Evolutionary conservation across 2,888 invertebrate species (phyloP), one percentile per base, ranked within the genome.

Genomic region (Acleris holmiana): DNA sequence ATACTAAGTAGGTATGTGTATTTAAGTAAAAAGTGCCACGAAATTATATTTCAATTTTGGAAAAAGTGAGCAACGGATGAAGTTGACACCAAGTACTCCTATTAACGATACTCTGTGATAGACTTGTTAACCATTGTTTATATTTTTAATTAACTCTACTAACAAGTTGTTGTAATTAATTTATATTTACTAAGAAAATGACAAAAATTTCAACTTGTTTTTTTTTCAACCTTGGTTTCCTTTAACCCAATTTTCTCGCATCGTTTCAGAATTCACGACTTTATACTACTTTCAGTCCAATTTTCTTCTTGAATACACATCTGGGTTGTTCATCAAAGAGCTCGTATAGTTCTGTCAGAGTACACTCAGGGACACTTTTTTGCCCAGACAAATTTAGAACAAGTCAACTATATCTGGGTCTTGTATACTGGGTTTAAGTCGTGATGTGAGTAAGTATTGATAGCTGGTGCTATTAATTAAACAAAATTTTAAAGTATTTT

Each of bases 11-110:
- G 21, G 47, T 25, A 68, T 68, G 48, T 60, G 18, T 71, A n/a
- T n/a, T n/a, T n/a, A 79, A 75, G 72, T 78, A 83, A 79, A 86
- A 86, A 85, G 86, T 87, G 85, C 86, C 84, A 87, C 82, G 70
- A 73, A 73, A 71, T 71, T 73, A 72, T 63, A 69, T 72, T 69
- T 70, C 59, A 67, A 63, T 68, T 66, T 62, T 53, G 41, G 51
- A 44, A 51, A 46, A 55, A 72, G 81, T 13, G 35, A 35, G 13
- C 35, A 51, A 75, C 74, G 67, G 71, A 71, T 74, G 7, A 25
- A 53, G 53, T 29, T 47, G 40, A 61, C 57, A 56, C 23, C 8
- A 55, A 8, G 25, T 47, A 47, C 54, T 48, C 58, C 49, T 61
- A 63, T 70, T 70, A 72, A 66, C 68, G 67, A 80, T 77, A 74